Base-by-base conservation (phyloP, 2,888 invertebrate species). In the Aspidiotus destructor region DNA sequence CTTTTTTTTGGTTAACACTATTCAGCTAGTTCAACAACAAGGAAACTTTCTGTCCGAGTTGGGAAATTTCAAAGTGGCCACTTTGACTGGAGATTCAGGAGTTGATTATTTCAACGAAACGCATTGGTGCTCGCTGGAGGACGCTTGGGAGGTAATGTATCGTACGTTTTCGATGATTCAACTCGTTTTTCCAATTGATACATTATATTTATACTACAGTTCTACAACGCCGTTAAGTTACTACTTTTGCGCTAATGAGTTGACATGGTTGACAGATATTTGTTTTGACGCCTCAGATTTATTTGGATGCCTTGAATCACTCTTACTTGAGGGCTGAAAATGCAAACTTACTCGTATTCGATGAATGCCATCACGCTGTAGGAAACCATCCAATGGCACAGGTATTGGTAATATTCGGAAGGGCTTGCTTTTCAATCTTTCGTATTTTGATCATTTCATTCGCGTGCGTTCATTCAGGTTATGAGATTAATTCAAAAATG, bases 311-410 rank as follows among this genome's bases (percentile, higher is more conserved):
- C 75, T 72, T 93, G 0, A 78, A 79, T 5, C 85, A 87, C 73
- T 80, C 80, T 1, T 82, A 81, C 74, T 78, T 89, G 65, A 75
- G 75, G 74, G 75, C 87, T 2, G 78, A 79, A 28, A 81, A 85
- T 71, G 77, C 93, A n/a, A 92, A 89, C 77, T 79, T 98, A 44
- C 76, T 96, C 9, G 85, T 99, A 70, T 86, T 98, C 74, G 98
- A 99, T 77, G 98, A 99, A 76, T 98, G 98, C 74, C 98, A 99
- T 76, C 86, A 89, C 75, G 92, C 87, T 0, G 87, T 88, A 0
- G 84, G 84, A 16, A 83, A 85, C 69, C 92, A 94, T 76, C 87
- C 91, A 0, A 94, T 92, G 87, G 80, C 88, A 16, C 79, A 84
- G 70, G 82, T 93, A 48, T 41, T 28, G 28, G 52, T 67, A 7